A percentile compares a stretch with the other conserved stretches of the same genome.
phyloP scores from a whole-genome alignment of 2,797 vertebrate species.

The Notolepis coatsorum region DNA sequence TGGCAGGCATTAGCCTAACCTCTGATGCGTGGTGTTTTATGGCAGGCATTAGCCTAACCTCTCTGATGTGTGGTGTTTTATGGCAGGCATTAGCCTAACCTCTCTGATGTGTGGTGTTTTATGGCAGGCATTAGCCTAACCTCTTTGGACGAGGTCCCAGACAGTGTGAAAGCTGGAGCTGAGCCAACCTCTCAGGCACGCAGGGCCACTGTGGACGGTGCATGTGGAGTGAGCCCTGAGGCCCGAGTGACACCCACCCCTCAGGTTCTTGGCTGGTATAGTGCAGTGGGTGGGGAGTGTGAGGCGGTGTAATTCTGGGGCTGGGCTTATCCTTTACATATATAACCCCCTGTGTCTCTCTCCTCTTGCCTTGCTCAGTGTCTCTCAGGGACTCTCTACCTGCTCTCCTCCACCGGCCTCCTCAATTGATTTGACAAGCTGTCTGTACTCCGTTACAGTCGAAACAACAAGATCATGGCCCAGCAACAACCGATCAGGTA shows the following conservation, averaged over 20 bases:
- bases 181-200: background rate
- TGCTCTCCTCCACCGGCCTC: constrained; percentile 54
- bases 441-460: constrained; percentile 8
- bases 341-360: constrained; percentile 47
- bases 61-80: no score
- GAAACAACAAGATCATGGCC: constrained; percentile 65
- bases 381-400: constrained; percentile 64
- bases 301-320: constrained; percentile 28
- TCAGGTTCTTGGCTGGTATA: constrained; percentile 46
- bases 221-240: constrained; percentile 7
- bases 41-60: no score
- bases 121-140: background rate
- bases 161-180: background rate
- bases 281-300: constrained; percentile 57
- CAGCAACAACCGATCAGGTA: constrained; percentile 76
- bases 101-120: background rate
- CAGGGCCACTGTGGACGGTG: constrained; percentile 21
- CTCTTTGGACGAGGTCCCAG: background rate
- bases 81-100: no score
- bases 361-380: constrained; percentile 66
- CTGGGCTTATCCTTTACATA: constrained; percentile 57
- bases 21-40: no score
- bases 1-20: no score
- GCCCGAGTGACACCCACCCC: constrained; percentile 9
- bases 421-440: constrained; percentile 28